Evolutionary conservation across 2,888 invertebrate species (phyloP), one percentile per base, ranked within the genome.

Genomic region (Agonum fuliginosum): DNA sequence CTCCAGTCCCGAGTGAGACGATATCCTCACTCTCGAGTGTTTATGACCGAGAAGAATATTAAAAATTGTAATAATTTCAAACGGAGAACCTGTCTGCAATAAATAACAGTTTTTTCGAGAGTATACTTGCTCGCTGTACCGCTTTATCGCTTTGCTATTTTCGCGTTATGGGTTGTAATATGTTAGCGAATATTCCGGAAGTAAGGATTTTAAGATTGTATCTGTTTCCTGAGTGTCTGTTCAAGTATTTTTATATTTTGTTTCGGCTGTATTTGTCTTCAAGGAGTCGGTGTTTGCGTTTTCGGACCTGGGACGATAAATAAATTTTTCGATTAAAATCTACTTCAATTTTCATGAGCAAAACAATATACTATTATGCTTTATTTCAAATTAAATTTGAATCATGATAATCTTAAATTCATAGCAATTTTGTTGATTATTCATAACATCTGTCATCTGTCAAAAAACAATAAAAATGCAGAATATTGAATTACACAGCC

Each of bases 1-100:
- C 69, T n/a, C n/a, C 14, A 27, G 14, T 69, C 46, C 67, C 69
- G 6, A 22, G 43, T 17, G 69, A 46, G 24, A 69, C 22, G 27
- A 24, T 14, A 17, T n/a, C n/a, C n/a, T n/a, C 54, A 24, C n/a
- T 41, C 12, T 6, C 43, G 22, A 69, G 24, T 46, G 69, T 69
- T 69, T 69, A 69, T 43, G 69, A 24, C 43, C 46, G 27, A 10
- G 46, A 46, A 46, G 46, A 69, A 69, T 69, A 69, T 69, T 69
- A 69, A 69, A 69, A 69, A 69, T 69, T 69, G 69, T 46, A 69
- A 69, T 69, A 69, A 69, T 69, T 69, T 69, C 69, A n/a, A 69
- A 69, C 43, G 43, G 43, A 69, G 22, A 69, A 46, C 69, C 46
- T 67, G 69, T 22, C 41, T 43, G 12, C 46, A 14, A 46, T 69